phyloP scores from a whole-genome alignment of 2,888 invertebrate genomes.

The Chrysolina americana region DNA sequence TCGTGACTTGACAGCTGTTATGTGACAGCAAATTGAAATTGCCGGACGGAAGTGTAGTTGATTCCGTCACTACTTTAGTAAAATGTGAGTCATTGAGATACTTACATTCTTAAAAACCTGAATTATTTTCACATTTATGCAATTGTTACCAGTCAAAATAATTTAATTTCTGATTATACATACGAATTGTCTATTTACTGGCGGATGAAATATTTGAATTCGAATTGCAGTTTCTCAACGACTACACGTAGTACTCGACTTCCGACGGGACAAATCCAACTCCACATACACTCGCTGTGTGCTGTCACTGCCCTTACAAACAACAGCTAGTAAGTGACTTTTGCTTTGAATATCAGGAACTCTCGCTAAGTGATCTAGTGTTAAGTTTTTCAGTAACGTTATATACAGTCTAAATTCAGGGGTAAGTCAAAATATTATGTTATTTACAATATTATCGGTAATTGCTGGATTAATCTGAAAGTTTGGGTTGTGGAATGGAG shows the following conservation, averaged over 20 bases:
- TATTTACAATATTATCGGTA: conserved; percentile 23
- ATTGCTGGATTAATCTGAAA: not conserved
- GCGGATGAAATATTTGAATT: too few species aligned
- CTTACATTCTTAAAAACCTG: not conserved
- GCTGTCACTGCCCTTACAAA: conserved; percentile 66
- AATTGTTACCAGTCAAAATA: too few species aligned
- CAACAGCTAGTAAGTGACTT: conserved; percentile 72
- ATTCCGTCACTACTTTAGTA: not conserved
- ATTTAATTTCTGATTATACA: too few species aligned
- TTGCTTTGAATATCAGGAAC: conserved; percentile 54
- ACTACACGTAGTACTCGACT: conserved; percentile 9
- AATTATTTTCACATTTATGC: too few species aligned
- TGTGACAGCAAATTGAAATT: not conserved
- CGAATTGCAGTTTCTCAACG: conserved; percentile 5
- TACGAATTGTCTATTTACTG: too few species aligned
- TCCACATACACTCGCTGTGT: conserved; percentile 43
- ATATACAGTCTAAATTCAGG: conserved; percentile 29
- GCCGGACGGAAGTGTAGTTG: not conserved
- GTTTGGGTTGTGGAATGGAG: conserved; percentile 4
- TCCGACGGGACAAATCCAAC: conserved; percentile 28
- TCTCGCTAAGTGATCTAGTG: conserved; percentile 28
- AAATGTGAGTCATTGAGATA: not conserved
- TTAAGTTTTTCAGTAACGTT: conserved; percentile 41
- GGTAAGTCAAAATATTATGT: conserved; percentile 26
- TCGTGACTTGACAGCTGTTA: too few species aligned